Conservation (phyloP, 2,113 vertebrate species). For the Gracilinanus agilis region DNA sequence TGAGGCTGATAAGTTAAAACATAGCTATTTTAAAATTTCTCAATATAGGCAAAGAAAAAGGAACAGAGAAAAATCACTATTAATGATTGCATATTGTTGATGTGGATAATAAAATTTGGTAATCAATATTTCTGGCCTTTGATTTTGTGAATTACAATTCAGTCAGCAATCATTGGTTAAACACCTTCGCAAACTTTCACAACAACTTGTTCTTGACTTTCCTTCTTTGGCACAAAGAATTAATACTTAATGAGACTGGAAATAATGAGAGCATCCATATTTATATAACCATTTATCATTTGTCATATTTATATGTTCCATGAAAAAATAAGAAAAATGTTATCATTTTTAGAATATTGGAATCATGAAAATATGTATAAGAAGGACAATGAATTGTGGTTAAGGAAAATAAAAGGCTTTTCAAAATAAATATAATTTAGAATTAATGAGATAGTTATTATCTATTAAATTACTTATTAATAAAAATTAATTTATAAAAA, state of each 20-base stretch:
- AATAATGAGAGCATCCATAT: neutral
- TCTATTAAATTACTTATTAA: neutral
- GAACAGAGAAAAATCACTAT: neutral
- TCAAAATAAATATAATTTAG: constrained; percentile 7
- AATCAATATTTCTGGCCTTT: neutral
- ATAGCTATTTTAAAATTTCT: neutral
- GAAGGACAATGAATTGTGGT: neutral
- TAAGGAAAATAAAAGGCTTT: constrained; percentile 27
- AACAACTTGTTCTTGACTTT: neutral
- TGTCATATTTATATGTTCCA: neutral
- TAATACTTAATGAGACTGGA: neutral
- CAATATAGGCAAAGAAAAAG: neutral
- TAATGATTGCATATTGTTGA: neutral
- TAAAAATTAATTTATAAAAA: constrained; percentile 12
- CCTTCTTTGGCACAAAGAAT: neutral
- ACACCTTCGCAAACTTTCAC: neutral
- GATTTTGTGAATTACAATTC: neutral
- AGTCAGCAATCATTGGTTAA: neutral
- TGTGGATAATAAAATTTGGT: neutral
- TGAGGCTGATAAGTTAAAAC: neutral
- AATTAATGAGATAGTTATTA: neutral
- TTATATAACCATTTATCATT: neutral
- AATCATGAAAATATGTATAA: neutral
- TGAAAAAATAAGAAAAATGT: neutral
- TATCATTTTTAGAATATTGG: neutral